Evolutionary conservation across 2,888 invertebrate genomes (phyloP).

Genomic region (Diarsia mendica): DNA sequence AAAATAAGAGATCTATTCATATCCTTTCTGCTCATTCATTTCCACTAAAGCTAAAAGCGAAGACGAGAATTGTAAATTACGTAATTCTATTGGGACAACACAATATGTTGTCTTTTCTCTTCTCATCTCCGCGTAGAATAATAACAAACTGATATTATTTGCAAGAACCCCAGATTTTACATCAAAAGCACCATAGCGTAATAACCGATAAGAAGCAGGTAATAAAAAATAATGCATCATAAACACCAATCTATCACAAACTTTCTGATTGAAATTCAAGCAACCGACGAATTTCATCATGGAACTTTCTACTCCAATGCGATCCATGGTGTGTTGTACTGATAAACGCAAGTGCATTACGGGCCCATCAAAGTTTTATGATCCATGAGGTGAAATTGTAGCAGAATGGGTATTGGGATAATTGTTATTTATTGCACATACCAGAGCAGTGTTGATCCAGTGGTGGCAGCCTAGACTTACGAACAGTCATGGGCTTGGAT

Average conservation of each 20-base stretch:
- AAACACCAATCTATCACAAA: slow-evolving; percentile 43
- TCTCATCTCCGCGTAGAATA: too few relatives aligned
- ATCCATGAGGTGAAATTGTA: not conserved
- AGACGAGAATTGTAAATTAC: too few relatives aligned
- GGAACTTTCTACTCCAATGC: slow-evolving; percentile 20
- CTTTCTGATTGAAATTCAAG: slow-evolving; percentile 55
- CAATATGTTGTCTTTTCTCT: too few relatives aligned
- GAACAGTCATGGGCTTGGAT: too few relatives aligned
- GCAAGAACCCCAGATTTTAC: too few relatives aligned
- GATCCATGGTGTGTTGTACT: slow-evolving; percentile 33
- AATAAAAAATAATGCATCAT: slow-evolving; percentile 11
- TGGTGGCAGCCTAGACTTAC: too few relatives aligned
- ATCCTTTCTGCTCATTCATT: too few relatives aligned
- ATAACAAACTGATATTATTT: too few relatives aligned
- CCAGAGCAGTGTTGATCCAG: too few relatives aligned
- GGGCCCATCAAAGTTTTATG: slow-evolving; percentile 65
- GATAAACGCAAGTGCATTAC: slow-evolving; percentile 76
- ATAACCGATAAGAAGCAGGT: slow-evolving; percentile 7
- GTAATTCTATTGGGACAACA: too few relatives aligned
- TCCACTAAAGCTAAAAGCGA: too few relatives aligned
- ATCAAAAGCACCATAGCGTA: slow-evolving; percentile 5
- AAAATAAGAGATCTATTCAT: not conserved
- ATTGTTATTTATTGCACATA: not conserved
- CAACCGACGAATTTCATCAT: slow-evolving; percentile 37
- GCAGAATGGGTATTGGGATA: not conserved